Percentiles rank a stretch among this genome's conserved stretches.
phyloP scores from a whole-genome alignment of 2,113 vertebrate genomes.

The Synodontis membranacea region DNA sequence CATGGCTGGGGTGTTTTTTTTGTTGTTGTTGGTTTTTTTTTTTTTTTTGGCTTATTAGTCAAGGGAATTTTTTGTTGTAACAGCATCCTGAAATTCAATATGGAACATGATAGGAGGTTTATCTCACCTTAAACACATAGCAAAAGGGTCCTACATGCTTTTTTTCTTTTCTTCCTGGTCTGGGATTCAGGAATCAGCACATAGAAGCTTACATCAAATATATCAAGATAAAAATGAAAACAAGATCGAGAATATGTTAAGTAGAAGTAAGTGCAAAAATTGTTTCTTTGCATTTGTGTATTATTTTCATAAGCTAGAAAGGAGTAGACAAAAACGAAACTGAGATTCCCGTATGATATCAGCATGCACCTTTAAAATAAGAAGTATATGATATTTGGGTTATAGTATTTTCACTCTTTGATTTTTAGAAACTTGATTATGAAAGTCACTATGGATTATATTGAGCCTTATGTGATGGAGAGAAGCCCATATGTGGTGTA shows the following conservation, averaged over 20 bases:
- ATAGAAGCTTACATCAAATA: background rate
- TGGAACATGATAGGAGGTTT: background rate
- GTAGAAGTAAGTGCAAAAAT: background rate
- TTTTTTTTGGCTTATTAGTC: background rate
- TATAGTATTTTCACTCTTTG: slow-evolving; percentile 2
- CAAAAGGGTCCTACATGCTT: background rate
- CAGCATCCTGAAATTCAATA: background rate
- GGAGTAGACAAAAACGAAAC: slow-evolving; percentile 15
- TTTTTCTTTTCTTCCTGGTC: background rate
- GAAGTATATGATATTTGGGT: slow-evolving; percentile 19
- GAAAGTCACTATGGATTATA: slow-evolving; percentile 21
- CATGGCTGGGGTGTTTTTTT: background rate
- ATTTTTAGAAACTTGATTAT: slow-evolving; percentile 27
- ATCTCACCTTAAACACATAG: background rate
- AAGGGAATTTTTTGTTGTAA: background rate
- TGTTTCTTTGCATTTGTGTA: background rate
- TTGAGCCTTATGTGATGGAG: background rate
- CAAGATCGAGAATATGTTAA: background rate
- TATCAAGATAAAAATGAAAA: background rate
- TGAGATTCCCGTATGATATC: slow-evolving; percentile 4
- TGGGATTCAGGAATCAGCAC: background rate
- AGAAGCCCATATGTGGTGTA: slow-evolving; percentile 33
- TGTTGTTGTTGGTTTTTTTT: no score
- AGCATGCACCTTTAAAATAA: slow-evolving; percentile 29
- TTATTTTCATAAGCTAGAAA: slow-evolving; percentile 18